phyloP scores from a whole-genome alignment of 2,888 invertebrate genomes.

The Eupithecia centaureata region DNA sequence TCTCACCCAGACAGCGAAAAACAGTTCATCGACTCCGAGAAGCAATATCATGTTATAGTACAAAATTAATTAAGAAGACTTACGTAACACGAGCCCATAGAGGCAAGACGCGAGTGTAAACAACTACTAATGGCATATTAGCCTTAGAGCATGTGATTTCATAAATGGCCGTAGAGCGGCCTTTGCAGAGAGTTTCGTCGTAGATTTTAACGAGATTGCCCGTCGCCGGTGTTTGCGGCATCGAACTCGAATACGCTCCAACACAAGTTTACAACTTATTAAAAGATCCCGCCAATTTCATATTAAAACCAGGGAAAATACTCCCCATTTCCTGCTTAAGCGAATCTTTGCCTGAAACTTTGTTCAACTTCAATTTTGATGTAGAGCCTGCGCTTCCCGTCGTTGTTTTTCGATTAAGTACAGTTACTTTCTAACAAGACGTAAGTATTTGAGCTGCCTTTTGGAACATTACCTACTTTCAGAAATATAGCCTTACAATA shows the following conservation, averaged over 20 bases:
- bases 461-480: not conserved
- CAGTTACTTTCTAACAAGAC: constrained; percentile 20
- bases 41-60: constrained; percentile 10
- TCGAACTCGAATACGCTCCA: constrained; percentile 69
- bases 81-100: constrained; percentile 26
- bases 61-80: constrained; percentile 29
- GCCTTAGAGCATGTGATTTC: constrained; percentile 65
- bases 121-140: constrained; percentile 60
- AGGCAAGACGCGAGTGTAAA: constrained; percentile 47
- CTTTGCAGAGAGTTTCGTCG: constrained; percentile 68
- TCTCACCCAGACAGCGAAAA: not conserved
- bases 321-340: constrained; percentile 58
- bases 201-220: constrained; percentile 81
- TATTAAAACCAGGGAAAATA: constrained; percentile 66
- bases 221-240: constrained; percentile 65
- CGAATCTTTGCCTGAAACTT: constrained; percentile 44
- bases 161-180: constrained; percentile 65
- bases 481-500: not conserved
- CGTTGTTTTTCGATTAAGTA: constrained; percentile 29
- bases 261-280: constrained; percentile 80
- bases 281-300: constrained; percentile 69
- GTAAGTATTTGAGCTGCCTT: constrained; percentile 11
- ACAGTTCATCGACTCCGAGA: not conserved
- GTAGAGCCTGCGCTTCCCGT: constrained; percentile 23
- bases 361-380: constrained; percentile 31